phyloP scores from a whole-genome alignment of 2,113 vertebrate genomes.

The Riparia riparia region DNA sequence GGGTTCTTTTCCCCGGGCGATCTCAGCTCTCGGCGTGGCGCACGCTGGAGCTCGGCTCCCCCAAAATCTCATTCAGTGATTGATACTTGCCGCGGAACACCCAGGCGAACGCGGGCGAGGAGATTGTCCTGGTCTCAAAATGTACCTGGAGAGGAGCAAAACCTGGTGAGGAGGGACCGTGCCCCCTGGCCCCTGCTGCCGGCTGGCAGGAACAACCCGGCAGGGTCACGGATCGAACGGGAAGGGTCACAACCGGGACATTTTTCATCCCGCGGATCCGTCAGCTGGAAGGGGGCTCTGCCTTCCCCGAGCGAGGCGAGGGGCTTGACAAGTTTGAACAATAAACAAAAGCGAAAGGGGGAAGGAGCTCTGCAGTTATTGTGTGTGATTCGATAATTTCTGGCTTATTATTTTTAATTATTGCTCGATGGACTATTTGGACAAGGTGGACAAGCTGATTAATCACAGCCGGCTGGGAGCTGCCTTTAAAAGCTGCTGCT shows the following conservation, averaged over 20 bases:
- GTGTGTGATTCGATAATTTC: not conserved
- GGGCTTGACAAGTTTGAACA: not conserved
- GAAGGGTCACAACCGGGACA: not conserved
- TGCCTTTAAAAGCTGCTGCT: not conserved
- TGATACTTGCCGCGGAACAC: not conserved
- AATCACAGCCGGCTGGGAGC: not conserved
- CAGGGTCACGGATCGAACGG: not conserved
- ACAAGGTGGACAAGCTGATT: not conserved
- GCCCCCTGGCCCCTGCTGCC: not conserved
- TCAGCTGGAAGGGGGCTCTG: not conserved
- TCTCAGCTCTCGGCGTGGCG: not conserved
- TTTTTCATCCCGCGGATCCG: not conserved
- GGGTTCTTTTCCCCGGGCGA: not conserved
- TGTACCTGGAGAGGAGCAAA: not conserved
- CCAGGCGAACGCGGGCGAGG: not conserved
- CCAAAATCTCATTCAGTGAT: not conserved
- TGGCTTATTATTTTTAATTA: slow-evolving; percentile 15
- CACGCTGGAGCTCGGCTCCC: rapidly evolving
- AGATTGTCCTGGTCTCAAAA: not conserved
- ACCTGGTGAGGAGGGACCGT: not conserved
- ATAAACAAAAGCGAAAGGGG: not conserved
- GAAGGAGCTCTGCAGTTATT: not conserved
- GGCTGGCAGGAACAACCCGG: not conserved
- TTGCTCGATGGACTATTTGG: not conserved
- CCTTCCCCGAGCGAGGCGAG: not conserved